Conservation (phyloP, 1,140 invertebrate species). For the Andrena cerasifolii region DNA sequence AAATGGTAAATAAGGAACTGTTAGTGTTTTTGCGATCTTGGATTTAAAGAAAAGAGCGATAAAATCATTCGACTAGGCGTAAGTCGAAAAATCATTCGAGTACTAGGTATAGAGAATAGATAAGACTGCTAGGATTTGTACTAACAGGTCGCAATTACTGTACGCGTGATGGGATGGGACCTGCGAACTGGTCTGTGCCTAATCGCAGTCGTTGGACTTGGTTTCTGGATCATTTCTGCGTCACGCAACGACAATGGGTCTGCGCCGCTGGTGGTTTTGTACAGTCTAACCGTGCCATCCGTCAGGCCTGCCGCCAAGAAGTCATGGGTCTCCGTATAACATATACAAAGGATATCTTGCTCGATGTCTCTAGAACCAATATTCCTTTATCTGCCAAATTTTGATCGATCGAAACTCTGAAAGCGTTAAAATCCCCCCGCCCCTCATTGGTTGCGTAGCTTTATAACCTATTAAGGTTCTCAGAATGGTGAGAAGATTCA, state of each 20-base stretch:
- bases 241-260: constrained; percentile 80
- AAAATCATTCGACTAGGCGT: too few relatives aligned
- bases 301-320: constrained; percentile 83
- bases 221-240: constrained; percentile 82
- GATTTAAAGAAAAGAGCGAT: not conserved
- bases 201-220: constrained; percentile 83
- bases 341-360: constrained; percentile 83
- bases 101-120: not conserved
- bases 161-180: constrained; percentile 83
- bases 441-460: too few relatives aligned
- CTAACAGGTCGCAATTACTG: constrained; percentile 83
- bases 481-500: too few relatives aligned
- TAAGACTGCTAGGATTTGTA: not conserved
- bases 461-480: too few relatives aligned
- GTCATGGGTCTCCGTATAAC: constrained; percentile 84
- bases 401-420: not conserved
- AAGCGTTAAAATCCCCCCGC: not conserved
- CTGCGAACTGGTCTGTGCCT: constrained; percentile 84
- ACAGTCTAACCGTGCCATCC: constrained; percentile 83
- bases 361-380: constrained; percentile 79
- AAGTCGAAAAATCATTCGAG: too few relatives aligned
- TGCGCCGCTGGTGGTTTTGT: constrained; percentile 79
- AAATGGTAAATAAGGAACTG: not conserved
- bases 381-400: constrained; percentile 19
- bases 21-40: not conserved